Evolutionary conservation across 2,113 vertebrate species (phyloP), one percentile per base, ranked within the genome.

Genomic region (Halichoerus grypus): DNA sequence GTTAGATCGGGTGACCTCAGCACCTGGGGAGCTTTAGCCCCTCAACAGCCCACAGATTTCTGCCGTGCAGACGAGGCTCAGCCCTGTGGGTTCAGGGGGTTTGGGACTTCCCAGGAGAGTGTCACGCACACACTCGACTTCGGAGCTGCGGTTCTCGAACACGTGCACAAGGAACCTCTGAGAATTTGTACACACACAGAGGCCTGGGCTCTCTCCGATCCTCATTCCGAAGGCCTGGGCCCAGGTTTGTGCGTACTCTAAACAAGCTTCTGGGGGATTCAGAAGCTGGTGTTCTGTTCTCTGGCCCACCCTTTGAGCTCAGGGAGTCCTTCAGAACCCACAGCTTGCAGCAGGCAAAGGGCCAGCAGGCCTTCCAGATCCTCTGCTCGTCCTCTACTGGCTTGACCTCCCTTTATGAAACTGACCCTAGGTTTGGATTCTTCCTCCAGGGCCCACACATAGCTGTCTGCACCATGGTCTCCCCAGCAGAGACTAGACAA

Each of bases 341-440:
- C 24, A 14, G 39, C 2, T 2, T 63, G 10, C 28, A 15, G 33
- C 1, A 3, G 26, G 13, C 1, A 3, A 31, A 76, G 46, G 13
- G 16, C 31, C 33, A 24, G 6, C 4, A 74, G 36, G 65, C 4
- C 77, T 31, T 16, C 49, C 2, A 2, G 28, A 0, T 9, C 72
- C 39, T 51, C 67, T 36, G 71, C 1, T 33, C 2, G 0, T 1
- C n/a, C 14, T 63, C 28, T n/a, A 5, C 24, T 12, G 19, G 61
- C 24, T 59, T 3, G 31, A 49, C 15, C 36, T 63, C 9, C 31
- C 31, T 72, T n/a, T 21, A 15, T 5, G n/a, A 82, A 55, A 79
- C 16, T 21, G 33, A 49, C 18, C 21, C 69, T 0, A 15, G 39
- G 14, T 57, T 26, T 18, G 7, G 46, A 13, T 63, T 49, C 22